phyloP scores from a whole-genome alignment of 2,797 vertebrate species.

The Toxotes lorentzi region DNA sequence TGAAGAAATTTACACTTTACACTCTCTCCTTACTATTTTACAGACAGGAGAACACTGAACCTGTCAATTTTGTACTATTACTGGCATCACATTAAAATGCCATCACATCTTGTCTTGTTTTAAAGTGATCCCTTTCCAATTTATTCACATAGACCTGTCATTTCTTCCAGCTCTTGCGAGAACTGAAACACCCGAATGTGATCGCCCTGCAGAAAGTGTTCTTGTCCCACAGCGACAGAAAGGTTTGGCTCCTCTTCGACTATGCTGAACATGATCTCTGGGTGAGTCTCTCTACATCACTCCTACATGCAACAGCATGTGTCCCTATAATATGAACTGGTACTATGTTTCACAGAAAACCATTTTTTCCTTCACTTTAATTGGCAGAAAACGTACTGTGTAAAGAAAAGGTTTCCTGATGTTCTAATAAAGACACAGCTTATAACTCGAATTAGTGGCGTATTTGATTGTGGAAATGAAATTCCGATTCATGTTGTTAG shows the following conservation, averaged over 20 bases:
- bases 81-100: not conserved
- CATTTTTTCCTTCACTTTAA: not conserved
- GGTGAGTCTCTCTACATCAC: constrained; percentile 85
- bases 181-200: constrained; percentile 97
- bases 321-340: not conserved
- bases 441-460: not conserved
- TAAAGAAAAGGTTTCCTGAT: not conserved
- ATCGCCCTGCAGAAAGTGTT: constrained; percentile 99
- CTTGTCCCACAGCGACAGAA: constrained; percentile 97
- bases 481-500: not conserved
- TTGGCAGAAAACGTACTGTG: not conserved
- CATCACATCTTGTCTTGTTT: not conserved
- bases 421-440: not conserved
- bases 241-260: constrained; percentile 98
- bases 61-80: too few relatives aligned
- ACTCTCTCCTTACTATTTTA: too few relatives aligned
- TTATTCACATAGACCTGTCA: not conserved
- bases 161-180: constrained; percentile 92
- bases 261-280: constrained; percentile 98
- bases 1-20: too few relatives aligned
- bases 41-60: too few relatives aligned
- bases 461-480: not conserved
- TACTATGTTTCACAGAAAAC: not conserved
- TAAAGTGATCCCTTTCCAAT: not conserved
- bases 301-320: not conserved